Evolutionary conservation across 1,140 invertebrate species (phyloP).

Genomic region (Tetragnatha versicolor): DNA sequence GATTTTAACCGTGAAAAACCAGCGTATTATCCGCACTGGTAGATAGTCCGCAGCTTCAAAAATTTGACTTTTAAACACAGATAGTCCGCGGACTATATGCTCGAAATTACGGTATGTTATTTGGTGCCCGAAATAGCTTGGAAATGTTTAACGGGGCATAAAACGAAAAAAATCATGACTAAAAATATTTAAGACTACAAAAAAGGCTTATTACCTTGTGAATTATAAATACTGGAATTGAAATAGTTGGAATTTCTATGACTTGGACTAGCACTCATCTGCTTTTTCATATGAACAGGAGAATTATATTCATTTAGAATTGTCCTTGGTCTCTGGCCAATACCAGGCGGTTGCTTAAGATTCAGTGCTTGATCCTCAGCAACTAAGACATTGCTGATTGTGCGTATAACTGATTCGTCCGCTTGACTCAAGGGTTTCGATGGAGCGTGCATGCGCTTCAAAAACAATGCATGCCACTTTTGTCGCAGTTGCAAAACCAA

Average conservation of each 20-base stretch:
- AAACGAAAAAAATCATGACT: too few relatives aligned
- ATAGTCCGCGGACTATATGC: too few relatives aligned
- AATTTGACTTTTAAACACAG: too few relatives aligned
- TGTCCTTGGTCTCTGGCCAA: slow-evolving; percentile 78
- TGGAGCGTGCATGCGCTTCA: slow-evolving; percentile 76
- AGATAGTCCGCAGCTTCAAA: too few relatives aligned
- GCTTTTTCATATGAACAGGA: slow-evolving; percentile 26
- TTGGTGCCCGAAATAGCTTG: too few relatives aligned
- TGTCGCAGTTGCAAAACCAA: slow-evolving; percentile 77
- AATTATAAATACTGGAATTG: neutral
- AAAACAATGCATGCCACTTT: slow-evolving; percentile 78
- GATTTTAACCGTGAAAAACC: too few relatives aligned
- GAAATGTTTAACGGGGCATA: too few relatives aligned
- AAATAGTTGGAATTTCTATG: slow-evolving; percentile 22
- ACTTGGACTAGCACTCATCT: slow-evolving; percentile 10
- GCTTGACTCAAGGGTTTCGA: slow-evolving; percentile 70
- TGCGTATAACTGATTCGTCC: slow-evolving; percentile 76
- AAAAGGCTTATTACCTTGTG: too few relatives aligned
- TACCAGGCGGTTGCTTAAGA: slow-evolving; percentile 76
- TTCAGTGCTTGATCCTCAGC: slow-evolving; percentile 77
- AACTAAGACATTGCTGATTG: slow-evolving; percentile 74
- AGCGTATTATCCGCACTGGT: too few relatives aligned
- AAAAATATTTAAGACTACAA: too few relatives aligned
- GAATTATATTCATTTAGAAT: slow-evolving; percentile 61
- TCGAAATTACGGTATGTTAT: too few relatives aligned